Percentiles rank a stretch among this genome's conserved stretches.
phyloP scores from a whole-genome alignment of 2,113 vertebrate genomes.

The Atrichornis clamosus region DNA sequence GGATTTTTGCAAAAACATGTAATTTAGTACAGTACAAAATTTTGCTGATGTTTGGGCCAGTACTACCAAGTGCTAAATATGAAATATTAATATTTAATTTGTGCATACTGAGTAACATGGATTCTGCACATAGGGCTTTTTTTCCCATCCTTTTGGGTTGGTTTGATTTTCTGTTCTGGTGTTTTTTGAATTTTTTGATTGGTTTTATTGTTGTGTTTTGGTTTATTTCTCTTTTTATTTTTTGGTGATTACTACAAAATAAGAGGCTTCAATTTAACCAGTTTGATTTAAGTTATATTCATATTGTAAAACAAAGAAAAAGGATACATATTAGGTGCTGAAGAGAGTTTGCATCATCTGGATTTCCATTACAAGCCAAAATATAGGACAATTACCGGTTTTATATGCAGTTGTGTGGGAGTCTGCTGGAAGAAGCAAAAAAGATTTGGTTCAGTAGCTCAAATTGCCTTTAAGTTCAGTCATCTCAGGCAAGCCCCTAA shows the following conservation, averaged over 20 bases:
- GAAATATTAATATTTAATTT: not conserved
- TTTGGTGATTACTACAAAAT: not conserved
- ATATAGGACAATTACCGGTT: conserved; percentile 63
- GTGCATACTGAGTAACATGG: not conserved
- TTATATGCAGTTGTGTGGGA: conserved; percentile 80
- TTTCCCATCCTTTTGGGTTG: not conserved
- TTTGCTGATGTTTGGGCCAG: not conserved
- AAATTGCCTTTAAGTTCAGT: conserved; percentile 77
- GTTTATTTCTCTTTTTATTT: not conserved
- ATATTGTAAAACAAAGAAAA: not conserved
- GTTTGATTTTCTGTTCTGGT: not conserved
- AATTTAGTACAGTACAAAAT: not conserved
- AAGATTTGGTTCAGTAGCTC: conserved; percentile 66
- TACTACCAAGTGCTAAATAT: not conserved
- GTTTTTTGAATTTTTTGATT: not conserved
- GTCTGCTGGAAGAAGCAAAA: conserved; percentile 66
- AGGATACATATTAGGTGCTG: not conserved
- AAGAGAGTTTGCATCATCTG: conserved; percentile 34
- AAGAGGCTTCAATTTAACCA: not conserved
- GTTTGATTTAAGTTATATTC: not conserved
- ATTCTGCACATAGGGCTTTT: not conserved
- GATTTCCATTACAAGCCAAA: conserved; percentile 37
- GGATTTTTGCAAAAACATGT: not conserved
- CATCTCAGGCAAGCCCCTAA: conserved; percentile 69
- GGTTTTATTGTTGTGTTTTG: not conserved